phyloP scores from a whole-genome alignment of 2,113 vertebrate genomes.

The Andinoacara biseriatus region DNA sequence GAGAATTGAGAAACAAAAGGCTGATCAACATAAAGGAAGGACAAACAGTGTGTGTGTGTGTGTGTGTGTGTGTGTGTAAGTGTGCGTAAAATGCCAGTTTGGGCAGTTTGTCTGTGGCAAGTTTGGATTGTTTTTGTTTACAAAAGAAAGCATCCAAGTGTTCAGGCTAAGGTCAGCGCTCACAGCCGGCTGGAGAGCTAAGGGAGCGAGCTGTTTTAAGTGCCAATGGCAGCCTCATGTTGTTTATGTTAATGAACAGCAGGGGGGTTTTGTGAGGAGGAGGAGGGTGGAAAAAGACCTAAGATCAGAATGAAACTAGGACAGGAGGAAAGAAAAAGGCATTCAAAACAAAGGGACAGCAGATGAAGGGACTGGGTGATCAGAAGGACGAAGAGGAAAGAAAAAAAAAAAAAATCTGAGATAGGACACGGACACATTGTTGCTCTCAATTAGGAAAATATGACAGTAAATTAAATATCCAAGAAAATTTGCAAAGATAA shows the following conservation, averaged over 20 bases:
- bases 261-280: constrained; percentile 22
- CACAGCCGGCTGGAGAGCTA: constrained; percentile 26
- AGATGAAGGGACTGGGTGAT: constrained; percentile 19
- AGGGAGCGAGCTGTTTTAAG: constrained; percentile 20
- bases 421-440: constrained; percentile 5
- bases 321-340: constrained; percentile 15
- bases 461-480: constrained; percentile 14
- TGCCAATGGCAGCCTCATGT: constrained; percentile 45
- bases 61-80: neutral
- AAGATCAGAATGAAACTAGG: constrained; percentile 43
- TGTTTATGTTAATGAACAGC: constrained; percentile 66
- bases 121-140: constrained; percentile 15
- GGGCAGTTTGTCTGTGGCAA: neutral
- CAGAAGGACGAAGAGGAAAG: constrained; percentile 1
- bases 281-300: constrained; percentile 36
- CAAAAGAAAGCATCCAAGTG: constrained; percentile 22
- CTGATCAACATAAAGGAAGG: neutral
- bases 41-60: neutral
- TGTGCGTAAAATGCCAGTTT: neutral
- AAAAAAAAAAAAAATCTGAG: neutral
- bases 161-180: constrained; percentile 46
- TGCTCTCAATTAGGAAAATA: constrained; percentile 41
- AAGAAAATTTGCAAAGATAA: constrained; percentile 13
- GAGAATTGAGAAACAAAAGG: constrained; percentile 25
- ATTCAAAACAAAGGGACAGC: constrained; percentile 31